Conservation (phyloP, 2,888 invertebrate species). For the Ophion costatus region DNA sequence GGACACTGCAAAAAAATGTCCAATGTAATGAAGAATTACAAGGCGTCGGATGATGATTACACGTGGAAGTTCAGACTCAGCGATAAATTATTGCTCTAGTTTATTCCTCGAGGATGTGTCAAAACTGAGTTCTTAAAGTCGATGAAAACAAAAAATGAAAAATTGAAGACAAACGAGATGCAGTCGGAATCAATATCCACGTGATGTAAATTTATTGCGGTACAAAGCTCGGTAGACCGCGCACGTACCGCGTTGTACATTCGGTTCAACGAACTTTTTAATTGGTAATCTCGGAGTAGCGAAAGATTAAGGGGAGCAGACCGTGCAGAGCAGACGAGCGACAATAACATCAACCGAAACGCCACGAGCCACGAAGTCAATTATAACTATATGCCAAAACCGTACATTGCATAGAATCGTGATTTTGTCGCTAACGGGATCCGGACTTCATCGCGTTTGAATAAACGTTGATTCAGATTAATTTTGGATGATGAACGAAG, state of each 20-base stretch:
- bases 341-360: background rate
- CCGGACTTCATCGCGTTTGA: constrained; percentile 24
- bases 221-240: background rate
- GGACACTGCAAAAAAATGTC: too few species aligned
- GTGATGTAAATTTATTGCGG: constrained; percentile 6
- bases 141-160: background rate
- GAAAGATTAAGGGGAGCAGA: constrained; percentile 2
- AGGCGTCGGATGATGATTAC: too few species aligned
- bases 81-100: background rate
- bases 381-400: background rate
- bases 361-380: background rate
- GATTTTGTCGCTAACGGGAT: background rate
- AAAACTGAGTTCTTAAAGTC: background rate
- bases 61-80: too few species aligned
- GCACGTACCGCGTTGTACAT: constrained; percentile 1
- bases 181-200: background rate
- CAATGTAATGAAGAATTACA: too few species aligned
- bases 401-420: constrained; percentile 1
- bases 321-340: background rate
- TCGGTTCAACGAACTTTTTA: constrained; percentile 46
- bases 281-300: background rate
- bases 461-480: background rate
- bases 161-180: background rate
- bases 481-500: constrained; percentile 4
- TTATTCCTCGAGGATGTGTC: background rate